phyloP scores from a whole-genome alignment of 2,888 invertebrate genomes.

The Adela reaumurella region DNA sequence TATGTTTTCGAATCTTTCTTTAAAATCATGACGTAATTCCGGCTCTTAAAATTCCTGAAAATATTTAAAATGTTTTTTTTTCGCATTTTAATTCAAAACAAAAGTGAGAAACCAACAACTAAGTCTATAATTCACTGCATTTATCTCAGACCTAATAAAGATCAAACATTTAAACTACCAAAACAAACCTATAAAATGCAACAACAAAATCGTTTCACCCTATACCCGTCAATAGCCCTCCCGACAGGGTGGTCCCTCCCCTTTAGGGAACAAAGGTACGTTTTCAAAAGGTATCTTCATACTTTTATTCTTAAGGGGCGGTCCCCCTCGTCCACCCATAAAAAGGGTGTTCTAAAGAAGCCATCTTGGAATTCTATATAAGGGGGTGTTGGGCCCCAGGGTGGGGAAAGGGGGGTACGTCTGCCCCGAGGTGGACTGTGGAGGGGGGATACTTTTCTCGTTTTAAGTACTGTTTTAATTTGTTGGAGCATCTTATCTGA shows the following conservation, averaged over 20 bases:
- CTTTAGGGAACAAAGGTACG: not conserved
- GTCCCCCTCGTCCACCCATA: conserved; percentile 45
- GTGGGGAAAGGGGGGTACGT: conserved; percentile 7
- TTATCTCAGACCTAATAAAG: too few relatives aligned
- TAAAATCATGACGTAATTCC: too few relatives aligned
- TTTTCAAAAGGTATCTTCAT: conserved; percentile 13
- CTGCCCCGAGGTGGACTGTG: not conserved
- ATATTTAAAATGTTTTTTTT: too few relatives aligned
- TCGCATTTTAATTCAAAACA: too few relatives aligned
- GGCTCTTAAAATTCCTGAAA: too few relatives aligned
- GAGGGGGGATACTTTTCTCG: conserved; percentile 39
- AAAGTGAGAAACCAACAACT: too few relatives aligned
- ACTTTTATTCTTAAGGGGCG: conserved; percentile 53
- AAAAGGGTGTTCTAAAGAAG: conserved; percentile 31
- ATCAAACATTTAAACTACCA: not conserved
- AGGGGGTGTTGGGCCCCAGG: conserved; percentile 19
- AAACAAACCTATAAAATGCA: not conserved
- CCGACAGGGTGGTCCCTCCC: not conserved
- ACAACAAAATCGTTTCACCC: not conserved
- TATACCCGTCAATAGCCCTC: not conserved
- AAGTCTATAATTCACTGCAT: too few relatives aligned
- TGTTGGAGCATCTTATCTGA: conserved; percentile 54
- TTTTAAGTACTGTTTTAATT: conserved; percentile 54
- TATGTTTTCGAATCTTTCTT: too few relatives aligned
- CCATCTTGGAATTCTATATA: conserved; percentile 43